phyloP scores from a whole-genome alignment of 2,113 vertebrate genomes.

The Ovibos moschatus region DNA sequence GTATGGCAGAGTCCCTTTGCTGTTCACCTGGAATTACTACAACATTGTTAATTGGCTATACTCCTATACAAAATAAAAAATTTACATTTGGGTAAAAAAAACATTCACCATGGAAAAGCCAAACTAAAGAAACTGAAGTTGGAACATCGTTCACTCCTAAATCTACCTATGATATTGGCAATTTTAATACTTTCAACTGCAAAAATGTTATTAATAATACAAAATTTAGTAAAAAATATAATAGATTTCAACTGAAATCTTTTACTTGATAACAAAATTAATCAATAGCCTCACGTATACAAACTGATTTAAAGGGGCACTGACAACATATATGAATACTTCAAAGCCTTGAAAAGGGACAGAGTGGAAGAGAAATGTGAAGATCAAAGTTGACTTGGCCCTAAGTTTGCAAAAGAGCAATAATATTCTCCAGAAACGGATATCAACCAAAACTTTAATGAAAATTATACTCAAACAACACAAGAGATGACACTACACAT shows the following conservation, averaged over 20 bases:
- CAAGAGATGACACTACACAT: neutral
- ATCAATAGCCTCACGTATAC: slow-evolving; percentile 70
- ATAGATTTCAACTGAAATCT: slow-evolving; percentile 69
- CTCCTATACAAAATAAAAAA: no score
- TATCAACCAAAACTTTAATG: slow-evolving; percentile 73
- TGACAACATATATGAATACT: slow-evolving; percentile 78
- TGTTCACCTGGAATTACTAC: no score
- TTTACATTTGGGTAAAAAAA: no score
- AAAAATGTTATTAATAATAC: slow-evolving; percentile 55
- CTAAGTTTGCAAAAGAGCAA: slow-evolving; percentile 69
- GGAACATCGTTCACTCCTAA: slow-evolving; percentile 56
- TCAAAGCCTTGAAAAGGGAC: slow-evolving; percentile 73
- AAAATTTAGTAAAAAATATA: slow-evolving; percentile 68
- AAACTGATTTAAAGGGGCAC: slow-evolving; percentile 73
- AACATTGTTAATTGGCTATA: no score
- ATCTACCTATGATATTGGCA: slow-evolving; percentile 52
- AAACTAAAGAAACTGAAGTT: slow-evolving; percentile 73
- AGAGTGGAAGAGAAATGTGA: slow-evolving; percentile 65
- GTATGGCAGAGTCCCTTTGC: no score
- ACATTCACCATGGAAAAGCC: slow-evolving; percentile 50
- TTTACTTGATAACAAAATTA: slow-evolving; percentile 73
- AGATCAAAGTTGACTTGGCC: slow-evolving; percentile 41
- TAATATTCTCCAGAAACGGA: slow-evolving; percentile 66
- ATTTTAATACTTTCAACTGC: slow-evolving; percentile 71
- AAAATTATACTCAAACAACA: slow-evolving; percentile 45